Percentiles rank a stretch among this genome's conserved stretches.
phyloP scores from a whole-genome alignment of 1,140 invertebrate genomes.

The Prorops nasuta region DNA sequence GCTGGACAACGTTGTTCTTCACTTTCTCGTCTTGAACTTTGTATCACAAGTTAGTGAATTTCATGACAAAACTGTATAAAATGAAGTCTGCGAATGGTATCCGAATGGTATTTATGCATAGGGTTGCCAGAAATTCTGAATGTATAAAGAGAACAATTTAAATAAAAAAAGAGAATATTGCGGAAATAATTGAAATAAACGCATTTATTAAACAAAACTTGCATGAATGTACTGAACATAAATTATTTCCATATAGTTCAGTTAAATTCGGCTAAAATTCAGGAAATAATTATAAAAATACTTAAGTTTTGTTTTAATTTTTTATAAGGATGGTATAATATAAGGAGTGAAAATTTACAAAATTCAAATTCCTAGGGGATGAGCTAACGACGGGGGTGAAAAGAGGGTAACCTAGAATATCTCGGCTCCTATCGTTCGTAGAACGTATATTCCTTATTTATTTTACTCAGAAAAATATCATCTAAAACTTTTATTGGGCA shows the following conservation, averaged over 20 bases:
- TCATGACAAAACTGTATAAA: not conserved
- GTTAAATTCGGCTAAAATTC: not conserved
- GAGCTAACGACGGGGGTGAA: too few relatives aligned
- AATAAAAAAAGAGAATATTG: not conserved
- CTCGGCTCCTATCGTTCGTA: too few relatives aligned
- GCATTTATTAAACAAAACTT: not conserved
- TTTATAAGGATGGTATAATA: not conserved
- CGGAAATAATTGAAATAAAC: not conserved
- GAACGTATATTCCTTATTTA: too few relatives aligned
- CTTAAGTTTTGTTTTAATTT: not conserved
- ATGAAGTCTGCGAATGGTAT: too few relatives aligned
- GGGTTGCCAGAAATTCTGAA: too few relatives aligned
- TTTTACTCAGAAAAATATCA: too few relatives aligned
- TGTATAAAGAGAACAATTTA: not conserved
- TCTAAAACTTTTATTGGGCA: too few relatives aligned
- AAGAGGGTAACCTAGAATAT: too few relatives aligned
- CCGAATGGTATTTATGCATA: too few relatives aligned
- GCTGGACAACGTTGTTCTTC: too few relatives aligned
- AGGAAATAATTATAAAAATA: not conserved
- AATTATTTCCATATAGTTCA: not conserved
- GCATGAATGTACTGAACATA: not conserved
- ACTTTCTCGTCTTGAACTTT: not conserved
- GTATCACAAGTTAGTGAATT: not conserved
- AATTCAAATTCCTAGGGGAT: not conserved
- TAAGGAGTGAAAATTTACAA: not conserved